Conservation (phyloP, 2,113 vertebrate species). For the Stercorarius parasiticus region DNA sequence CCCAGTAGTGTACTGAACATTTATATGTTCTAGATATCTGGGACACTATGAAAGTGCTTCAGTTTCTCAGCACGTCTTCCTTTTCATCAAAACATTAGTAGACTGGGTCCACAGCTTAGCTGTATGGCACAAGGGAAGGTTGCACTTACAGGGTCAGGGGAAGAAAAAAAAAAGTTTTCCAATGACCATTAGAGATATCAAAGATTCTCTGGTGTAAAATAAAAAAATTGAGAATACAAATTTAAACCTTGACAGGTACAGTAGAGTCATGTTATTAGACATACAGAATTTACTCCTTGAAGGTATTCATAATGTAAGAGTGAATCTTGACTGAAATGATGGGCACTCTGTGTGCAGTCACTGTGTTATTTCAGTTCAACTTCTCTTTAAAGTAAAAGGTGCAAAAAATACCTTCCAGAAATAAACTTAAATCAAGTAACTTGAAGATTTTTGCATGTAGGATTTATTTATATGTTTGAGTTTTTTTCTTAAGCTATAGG, state of each 20-base stretch:
- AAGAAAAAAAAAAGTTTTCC: not conserved
- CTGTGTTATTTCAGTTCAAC: not conserved
- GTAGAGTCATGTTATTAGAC: not conserved
- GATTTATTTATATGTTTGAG: not conserved
- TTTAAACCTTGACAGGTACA: not conserved
- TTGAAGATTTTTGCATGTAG: not conserved
- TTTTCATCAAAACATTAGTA: not conserved
- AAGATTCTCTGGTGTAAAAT: not conserved
- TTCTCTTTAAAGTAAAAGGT: not conserved
- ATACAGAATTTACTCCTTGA: not conserved
- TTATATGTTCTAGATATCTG: not conserved
- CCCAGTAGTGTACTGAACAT: accelerated
- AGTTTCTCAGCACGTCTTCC: not conserved
- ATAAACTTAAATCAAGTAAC: not conserved
- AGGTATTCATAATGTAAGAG: not conserved
- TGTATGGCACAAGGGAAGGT: not conserved
- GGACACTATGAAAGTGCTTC: not conserved
- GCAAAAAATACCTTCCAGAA: not conserved
- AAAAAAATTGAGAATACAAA: not conserved
- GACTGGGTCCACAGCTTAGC: not conserved
- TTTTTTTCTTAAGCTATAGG: not conserved
- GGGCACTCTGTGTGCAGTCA: not conserved
- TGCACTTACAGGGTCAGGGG: not conserved
- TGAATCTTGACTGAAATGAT: not conserved
- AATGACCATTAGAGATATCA: not conserved